Evolutionary conservation across 2,113 vertebrate genomes (phyloP).

Genomic region (Serinus canaria): DNA sequence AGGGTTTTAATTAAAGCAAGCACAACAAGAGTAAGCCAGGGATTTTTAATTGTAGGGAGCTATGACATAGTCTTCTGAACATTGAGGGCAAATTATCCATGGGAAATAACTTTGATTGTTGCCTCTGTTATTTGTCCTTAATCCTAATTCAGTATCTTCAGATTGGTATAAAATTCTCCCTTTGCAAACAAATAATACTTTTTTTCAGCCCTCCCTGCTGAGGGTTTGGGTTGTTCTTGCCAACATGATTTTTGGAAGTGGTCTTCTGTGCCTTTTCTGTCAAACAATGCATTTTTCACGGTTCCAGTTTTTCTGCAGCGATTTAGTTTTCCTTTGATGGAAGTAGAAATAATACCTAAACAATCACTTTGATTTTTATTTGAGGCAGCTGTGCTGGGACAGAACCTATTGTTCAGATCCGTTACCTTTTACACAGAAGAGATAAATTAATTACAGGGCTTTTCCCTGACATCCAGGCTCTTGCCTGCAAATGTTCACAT

Average conservation of each 20-base stretch:
- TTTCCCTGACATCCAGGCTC: conserved; percentile 35
- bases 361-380: conserved; percentile 18
- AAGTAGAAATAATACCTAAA: background rate
- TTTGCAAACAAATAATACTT: background rate
- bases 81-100: background rate
- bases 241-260: background rate
- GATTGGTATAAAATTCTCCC: background rate
- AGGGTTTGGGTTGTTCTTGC: background rate
- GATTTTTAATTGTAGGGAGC: background rate
- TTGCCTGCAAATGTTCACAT: conserved; percentile 37
- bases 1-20: background rate
- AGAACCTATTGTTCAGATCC: conserved; percentile 11
- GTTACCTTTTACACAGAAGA: conserved; percentile 44
- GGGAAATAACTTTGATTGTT: background rate
- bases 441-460: conserved; percentile 58
- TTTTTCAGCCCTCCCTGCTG: background rate
- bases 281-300: background rate
- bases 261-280: background rate
- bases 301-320: background rate
- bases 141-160: background rate
- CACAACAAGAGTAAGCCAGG: background rate
- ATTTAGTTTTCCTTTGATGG: background rate
- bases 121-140: background rate
- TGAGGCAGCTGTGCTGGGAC: conserved; percentile 23
- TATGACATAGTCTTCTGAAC: background rate